These are phyloP conservation scores for Sitta carolinensis DNA, from an alignment of 2,797 vertebrate species.

Conservation along the genomic window DNA sequence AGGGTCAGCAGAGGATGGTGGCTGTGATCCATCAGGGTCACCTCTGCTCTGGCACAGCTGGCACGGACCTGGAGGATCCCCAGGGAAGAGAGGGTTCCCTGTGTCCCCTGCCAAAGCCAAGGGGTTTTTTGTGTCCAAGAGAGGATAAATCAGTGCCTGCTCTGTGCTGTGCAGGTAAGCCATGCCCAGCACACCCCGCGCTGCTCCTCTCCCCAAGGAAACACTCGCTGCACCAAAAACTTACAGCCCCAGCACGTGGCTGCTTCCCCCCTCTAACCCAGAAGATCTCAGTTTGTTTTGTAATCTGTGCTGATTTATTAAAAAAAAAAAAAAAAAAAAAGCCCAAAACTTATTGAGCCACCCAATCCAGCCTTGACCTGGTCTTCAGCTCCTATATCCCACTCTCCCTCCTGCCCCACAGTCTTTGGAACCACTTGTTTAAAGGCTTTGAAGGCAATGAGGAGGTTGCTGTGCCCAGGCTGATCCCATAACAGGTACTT, in stretches of 20 bases:
- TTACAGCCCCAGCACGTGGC: fast-evolving
- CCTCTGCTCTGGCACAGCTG: background rate
- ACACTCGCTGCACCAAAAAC: background rate
- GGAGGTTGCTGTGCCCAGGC: background rate
- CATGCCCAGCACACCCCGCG: background rate
- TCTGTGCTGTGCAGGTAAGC: background rate
- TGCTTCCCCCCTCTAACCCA: background rate
- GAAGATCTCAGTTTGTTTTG: background rate
- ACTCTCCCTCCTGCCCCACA: background rate
- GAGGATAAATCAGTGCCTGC: background rate
- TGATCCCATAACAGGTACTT: conserved; percentile 27
- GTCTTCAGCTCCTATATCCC: background rate
- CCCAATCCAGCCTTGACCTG: background rate
- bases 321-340: background rate
- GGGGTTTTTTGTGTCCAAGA: background rate
- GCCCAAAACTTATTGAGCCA: background rate
- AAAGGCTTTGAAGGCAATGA: background rate
- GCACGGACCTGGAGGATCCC: fast-evolving
- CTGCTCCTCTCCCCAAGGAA: background rate
- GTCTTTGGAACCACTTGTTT: background rate
- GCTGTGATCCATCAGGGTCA: fast-evolving
- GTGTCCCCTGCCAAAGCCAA: fast-evolving
- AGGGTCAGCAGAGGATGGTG: background rate
- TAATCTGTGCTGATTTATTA: background rate
- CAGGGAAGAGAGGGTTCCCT: background rate